These are phyloP conservation scores for Melanchra persicariae DNA, from an alignment of 2,888 invertebrate species.

Conservation along the genomic window DNA sequence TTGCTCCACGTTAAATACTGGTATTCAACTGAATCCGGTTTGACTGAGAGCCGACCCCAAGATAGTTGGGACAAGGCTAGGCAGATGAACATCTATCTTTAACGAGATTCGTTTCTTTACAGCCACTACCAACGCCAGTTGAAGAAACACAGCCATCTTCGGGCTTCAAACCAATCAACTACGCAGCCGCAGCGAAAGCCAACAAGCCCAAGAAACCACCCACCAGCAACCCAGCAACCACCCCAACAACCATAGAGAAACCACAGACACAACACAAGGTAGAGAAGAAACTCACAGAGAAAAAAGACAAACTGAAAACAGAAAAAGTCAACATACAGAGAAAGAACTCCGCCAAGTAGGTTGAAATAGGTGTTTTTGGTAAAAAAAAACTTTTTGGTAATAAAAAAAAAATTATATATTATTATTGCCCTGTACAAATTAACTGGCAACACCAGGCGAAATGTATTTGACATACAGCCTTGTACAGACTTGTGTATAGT, in stretches of 20 bases:
- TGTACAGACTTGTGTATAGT: constrained; percentile 65
- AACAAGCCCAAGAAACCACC: constrained; percentile 86
- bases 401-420: constrained; percentile 33
- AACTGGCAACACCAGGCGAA: constrained; percentile 50
- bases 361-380: constrained; percentile 47
- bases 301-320: constrained; percentile 63
- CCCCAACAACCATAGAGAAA: constrained; percentile 74
- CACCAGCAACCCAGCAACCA: constrained; percentile 71
- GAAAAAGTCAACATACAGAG: constrained; percentile 72
- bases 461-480: constrained; percentile 49
- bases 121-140: constrained; percentile 66
- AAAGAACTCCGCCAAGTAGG: constrained; percentile 84
- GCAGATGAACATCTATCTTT: too few relatives aligned
- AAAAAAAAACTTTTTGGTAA: constrained; percentile 55
- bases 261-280: constrained; percentile 52
- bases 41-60: too few relatives aligned
- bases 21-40: too few relatives aligned
- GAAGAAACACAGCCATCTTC: constrained; percentile 66
- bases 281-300: constrained; percentile 65
- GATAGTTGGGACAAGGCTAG: too few relatives aligned
- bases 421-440: constrained; percentile 60
- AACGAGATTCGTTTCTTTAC: constrained; percentile 11
- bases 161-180: constrained; percentile 86
- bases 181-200: constrained; percentile 87
- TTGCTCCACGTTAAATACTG: too few relatives aligned